Percentiles rank a stretch among this genome's conserved stretches.
phyloP scores from a whole-genome alignment of 2,888 invertebrate genomes.

The Nemapogon koenigi region DNA sequence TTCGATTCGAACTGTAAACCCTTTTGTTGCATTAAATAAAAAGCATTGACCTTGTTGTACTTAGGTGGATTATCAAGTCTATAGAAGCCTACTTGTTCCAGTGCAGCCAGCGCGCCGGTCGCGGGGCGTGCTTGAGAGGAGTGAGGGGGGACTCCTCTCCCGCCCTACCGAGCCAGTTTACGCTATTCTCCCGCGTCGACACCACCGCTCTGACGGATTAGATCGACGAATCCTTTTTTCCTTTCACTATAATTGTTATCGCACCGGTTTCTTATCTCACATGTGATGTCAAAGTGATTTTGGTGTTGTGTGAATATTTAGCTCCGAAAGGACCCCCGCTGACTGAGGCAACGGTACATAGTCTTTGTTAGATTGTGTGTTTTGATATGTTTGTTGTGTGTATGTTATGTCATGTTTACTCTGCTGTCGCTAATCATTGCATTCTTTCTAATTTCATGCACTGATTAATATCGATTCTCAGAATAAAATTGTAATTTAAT shows the following conservation, averaged over 20 bases:
- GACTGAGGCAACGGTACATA: constrained; percentile 38
- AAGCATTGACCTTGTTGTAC: constrained; percentile 32
- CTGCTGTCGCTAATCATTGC: too few species aligned
- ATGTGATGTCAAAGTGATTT: constrained; percentile 52
- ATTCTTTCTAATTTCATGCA: too few species aligned
- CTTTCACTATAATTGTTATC: constrained; percentile 54
- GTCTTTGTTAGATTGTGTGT: constrained; percentile 28
- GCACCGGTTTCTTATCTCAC: constrained; percentile 17
- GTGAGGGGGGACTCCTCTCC: constrained; percentile 24
- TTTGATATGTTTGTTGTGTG: too few species aligned
- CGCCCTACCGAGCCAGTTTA: constrained; percentile 40
- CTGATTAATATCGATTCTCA: too few species aligned
- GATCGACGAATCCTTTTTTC: constrained; percentile 39
- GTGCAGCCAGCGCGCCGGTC: constrained; percentile 30
- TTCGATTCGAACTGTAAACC: too few species aligned
- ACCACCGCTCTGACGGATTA: constrained; percentile 42
- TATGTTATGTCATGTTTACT: too few species aligned
- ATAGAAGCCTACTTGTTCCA: not conserved
- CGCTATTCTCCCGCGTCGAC: constrained; percentile 56
- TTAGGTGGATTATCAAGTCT: constrained; percentile 1
- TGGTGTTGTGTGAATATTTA: constrained; percentile 53
- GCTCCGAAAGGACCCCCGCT: constrained; percentile 26
- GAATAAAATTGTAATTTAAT: too few species aligned
- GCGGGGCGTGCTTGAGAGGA: constrained; percentile 18
- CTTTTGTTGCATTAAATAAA: constrained; percentile 1